Percentiles rank a stretch among this genome's conserved stretches.
Conservation (phyloP, 2,888 invertebrate species). For the Boloria selene region DNA sequence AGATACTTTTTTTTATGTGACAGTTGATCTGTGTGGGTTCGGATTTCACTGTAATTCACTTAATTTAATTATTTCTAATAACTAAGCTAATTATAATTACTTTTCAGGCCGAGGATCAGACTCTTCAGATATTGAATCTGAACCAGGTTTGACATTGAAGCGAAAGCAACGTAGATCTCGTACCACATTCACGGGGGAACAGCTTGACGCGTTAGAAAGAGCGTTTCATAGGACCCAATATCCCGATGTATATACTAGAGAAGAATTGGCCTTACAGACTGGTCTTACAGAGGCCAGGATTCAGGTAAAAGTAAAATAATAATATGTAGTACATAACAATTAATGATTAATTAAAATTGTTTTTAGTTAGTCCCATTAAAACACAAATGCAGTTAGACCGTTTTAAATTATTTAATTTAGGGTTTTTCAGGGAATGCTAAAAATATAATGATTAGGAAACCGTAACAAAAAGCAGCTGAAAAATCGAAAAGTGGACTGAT, state of each 20-base stretch:
- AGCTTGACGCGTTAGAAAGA: constrained; percentile 94
- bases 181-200: constrained; percentile 97
- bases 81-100: neutral
- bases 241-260: constrained; percentile 96
- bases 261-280: constrained; percentile 94
- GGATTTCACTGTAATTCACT: no score
- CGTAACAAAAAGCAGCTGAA: no score
- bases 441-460: no score
- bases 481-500: no score
- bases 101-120: constrained; percentile 75
- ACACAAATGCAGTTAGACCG: no score
- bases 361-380: no score
- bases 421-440: no score
- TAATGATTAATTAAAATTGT: no score
- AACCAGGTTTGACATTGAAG: constrained; percentile 94
- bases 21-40: no score
- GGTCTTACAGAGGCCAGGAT: constrained; percentile 96
- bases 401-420: no score
- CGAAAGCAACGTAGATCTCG: constrained; percentile 95
- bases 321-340: neutral
- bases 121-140: constrained; percentile 91
- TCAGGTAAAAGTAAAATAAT: constrained; percentile 82
- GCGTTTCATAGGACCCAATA: constrained; percentile 97
- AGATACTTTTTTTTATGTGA: no score
- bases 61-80: neutral